phyloP scores from a whole-genome alignment of 2,113 vertebrate species.

The Scartelaos histophorus region DNA sequence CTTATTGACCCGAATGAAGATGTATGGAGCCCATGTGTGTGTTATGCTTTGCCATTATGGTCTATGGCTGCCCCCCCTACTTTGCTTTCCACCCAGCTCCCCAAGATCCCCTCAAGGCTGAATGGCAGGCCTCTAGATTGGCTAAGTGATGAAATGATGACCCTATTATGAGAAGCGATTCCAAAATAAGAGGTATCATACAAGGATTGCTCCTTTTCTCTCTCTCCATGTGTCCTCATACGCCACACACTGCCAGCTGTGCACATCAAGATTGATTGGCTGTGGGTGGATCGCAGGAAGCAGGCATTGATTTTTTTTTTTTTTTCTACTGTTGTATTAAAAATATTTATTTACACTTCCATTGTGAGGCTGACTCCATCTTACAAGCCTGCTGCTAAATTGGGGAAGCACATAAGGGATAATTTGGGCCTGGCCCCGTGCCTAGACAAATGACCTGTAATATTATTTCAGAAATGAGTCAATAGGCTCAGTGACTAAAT shows the following conservation, averaged over 20 bases:
- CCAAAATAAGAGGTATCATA: constrained; percentile 92
- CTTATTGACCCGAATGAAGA: constrained; percentile 69
- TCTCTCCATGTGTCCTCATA: constrained; percentile 76
- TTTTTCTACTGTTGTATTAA: constrained; percentile 89
- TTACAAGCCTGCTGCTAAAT: constrained; percentile 21
- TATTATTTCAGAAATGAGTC: constrained; percentile 98
- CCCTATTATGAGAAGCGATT: constrained; percentile 96
- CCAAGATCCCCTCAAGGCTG: constrained; percentile 75
- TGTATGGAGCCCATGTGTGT: constrained; percentile 48
- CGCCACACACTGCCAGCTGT: constrained; percentile 81
- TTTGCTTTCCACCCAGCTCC: constrained; percentile 17
- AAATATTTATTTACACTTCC: constrained; percentile 95
- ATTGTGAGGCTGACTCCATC: constrained; percentile 85
- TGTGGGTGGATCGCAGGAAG: constrained; percentile 97
- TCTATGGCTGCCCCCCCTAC: constrained; percentile 52
- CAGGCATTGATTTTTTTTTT: constrained; percentile 92
- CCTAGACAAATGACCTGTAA: constrained; percentile 97
- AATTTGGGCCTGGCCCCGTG: constrained; percentile 86
- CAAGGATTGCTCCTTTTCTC: constrained; percentile 83
- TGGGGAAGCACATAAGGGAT: constrained; percentile 71
- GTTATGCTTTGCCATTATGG: constrained; percentile 49
- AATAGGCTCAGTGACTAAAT: constrained; percentile 96
- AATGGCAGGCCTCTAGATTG: constrained; percentile 82
- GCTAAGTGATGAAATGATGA: constrained; percentile 97
- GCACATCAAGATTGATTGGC: constrained; percentile 97